phyloP scores from a whole-genome alignment of 2,888 invertebrate species.

The Thereva unica region DNA sequence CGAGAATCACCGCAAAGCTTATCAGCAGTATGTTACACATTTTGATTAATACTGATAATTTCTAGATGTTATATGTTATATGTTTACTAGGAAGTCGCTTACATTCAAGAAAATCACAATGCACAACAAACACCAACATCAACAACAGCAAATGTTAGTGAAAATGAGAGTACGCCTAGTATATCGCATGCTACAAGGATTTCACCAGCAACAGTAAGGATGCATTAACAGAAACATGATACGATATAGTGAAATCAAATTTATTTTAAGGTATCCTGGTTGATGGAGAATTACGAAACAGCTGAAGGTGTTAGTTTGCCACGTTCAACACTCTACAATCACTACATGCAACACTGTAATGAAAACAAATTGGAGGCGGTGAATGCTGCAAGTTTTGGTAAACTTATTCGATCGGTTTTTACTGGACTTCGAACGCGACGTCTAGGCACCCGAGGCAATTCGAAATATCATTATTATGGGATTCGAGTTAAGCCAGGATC shows the following conservation, averaged over 20 bases:
- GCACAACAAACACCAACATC: constrained; percentile 61
- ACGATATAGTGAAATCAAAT: constrained; percentile 7
- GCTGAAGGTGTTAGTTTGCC: constrained; percentile 92
- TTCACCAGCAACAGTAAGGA: constrained; percentile 88
- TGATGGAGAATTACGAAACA: constrained; percentile 97
- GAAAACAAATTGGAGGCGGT: constrained; percentile 95
- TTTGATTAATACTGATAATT: not conserved
- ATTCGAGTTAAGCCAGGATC: constrained; percentile 93
- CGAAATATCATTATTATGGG: constrained; percentile 99
- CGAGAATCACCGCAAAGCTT: constrained; percentile 72
- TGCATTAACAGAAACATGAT: constrained; percentile 1
- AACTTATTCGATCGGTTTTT: constrained; percentile 97
- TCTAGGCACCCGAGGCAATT: constrained; percentile 95
- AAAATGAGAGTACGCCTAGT: constrained; percentile 62
- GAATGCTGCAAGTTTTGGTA: constrained; percentile 99
- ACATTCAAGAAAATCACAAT: constrained; percentile 55
- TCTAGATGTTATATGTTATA: constrained; percentile 62
- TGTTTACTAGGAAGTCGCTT: constrained; percentile 54
- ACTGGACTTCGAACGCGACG: constrained; percentile 91
- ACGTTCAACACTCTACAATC: constrained; percentile 93
- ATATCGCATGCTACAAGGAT: constrained; percentile 80
- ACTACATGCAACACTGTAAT: constrained; percentile 94
- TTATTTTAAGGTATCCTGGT: constrained; percentile 79
- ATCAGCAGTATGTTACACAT: constrained; percentile 63
- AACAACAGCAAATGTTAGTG: constrained; percentile 58